A percentile compares a stretch with the other conserved stretches of the same genome.
Conservation (phyloP, 2,797 vertebrate genomes). For the Periparus ater region DNA sequence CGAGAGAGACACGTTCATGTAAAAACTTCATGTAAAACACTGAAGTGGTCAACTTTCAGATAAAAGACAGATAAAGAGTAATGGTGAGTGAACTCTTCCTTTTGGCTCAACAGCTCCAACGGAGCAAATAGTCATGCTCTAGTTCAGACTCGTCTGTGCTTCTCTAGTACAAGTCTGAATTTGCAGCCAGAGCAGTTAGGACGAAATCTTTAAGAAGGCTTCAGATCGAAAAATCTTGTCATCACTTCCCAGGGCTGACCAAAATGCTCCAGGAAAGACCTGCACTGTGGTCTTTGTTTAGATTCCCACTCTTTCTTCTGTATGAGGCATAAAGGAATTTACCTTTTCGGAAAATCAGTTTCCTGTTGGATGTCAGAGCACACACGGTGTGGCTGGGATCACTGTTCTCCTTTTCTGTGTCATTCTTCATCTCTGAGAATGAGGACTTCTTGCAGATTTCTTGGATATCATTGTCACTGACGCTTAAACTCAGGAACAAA, state of each 20-base stretch:
- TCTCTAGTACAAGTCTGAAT: background rate
- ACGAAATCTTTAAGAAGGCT: background rate
- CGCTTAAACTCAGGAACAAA: slow-evolving; percentile 46
- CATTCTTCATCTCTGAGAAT: slow-evolving; percentile 74
- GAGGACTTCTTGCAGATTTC: slow-evolving; percentile 71
- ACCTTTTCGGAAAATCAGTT: slow-evolving; percentile 74
- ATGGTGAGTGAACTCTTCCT: background rate
- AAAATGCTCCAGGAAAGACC: background rate
- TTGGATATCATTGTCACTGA: slow-evolving; percentile 57
- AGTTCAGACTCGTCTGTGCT: background rate
- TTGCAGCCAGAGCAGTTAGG: background rate
- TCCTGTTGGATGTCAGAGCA: slow-evolving; percentile 69
- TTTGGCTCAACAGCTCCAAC: background rate
- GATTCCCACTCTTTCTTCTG: background rate
- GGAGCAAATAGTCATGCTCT: background rate
- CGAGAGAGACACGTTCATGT: background rate
- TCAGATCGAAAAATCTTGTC: background rate
- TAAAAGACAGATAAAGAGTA: background rate
- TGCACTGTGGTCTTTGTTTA: background rate
- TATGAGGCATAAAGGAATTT: background rate
- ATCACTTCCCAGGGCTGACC: background rate
- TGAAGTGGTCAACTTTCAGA: background rate
- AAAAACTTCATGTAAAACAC: background rate
- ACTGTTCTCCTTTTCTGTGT: slow-evolving; percentile 59
- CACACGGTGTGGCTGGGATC: slow-evolving; percentile 65